phyloP scores from a whole-genome alignment of 2,888 invertebrate genomes.

The Aphodius sticticus region DNA sequence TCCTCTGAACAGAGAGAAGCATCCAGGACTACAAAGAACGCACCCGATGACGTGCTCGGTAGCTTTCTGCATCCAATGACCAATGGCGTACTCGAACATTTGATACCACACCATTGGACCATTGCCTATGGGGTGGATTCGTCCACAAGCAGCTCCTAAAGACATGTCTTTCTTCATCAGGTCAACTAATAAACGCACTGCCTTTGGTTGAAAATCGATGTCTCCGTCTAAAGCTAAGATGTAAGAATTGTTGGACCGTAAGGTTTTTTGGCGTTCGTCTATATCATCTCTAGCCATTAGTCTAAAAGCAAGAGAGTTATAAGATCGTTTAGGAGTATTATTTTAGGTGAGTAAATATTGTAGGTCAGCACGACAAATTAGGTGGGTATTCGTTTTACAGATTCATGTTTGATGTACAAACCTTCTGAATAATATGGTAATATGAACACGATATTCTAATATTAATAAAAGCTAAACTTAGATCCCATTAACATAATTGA shows the following conservation, averaged over 20 bases:
- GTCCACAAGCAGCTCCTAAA: constrained; percentile 87
- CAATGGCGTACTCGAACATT: constrained; percentile 90
- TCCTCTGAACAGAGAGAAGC: constrained; percentile 89
- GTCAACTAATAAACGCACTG: constrained; percentile 81
- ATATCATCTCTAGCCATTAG: constrained; percentile 52
- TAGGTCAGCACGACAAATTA: no score
- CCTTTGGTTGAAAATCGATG: constrained; percentile 84
- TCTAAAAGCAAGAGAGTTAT: constrained; percentile 43
- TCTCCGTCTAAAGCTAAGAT: constrained; percentile 88
- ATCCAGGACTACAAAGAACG: constrained; percentile 91
- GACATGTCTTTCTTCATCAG: constrained; percentile 84
- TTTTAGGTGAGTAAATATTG: no score
- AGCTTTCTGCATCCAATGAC: constrained; percentile 93
- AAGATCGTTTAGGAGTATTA: no score
- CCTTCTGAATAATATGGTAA: no score
- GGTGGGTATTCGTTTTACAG: no score
- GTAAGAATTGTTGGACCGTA: constrained; percentile 73
- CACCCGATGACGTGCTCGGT: constrained; percentile 91
- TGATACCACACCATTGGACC: constrained; percentile 60
- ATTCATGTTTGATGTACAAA: no score
- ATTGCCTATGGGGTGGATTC: constrained; percentile 87
- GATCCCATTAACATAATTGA: no score
- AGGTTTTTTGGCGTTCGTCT: constrained; percentile 58
- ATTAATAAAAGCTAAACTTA: no score
- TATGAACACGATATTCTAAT: no score